Conservation (phyloP, 2,888 invertebrate species). For the Campoplex nolae region DNA sequence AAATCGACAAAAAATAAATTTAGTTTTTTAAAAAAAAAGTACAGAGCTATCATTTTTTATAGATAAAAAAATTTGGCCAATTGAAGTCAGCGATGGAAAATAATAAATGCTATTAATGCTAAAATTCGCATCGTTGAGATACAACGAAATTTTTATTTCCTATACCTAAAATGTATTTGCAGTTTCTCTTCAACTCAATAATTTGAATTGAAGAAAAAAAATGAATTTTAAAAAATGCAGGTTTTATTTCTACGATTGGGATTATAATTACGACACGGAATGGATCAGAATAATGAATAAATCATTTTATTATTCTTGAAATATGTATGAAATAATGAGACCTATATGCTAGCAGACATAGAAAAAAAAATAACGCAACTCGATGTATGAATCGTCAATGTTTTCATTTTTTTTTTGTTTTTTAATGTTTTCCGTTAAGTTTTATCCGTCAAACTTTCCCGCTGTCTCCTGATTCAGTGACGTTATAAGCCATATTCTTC, state of each 20-base stretch:
- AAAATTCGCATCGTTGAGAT: not conserved
- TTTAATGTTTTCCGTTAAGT: not conserved
- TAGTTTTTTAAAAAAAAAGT: not conserved
- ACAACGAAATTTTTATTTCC: not conserved
- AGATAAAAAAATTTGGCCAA: not conserved
- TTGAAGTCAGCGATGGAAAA: not conserved
- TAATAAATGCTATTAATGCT: not conserved
- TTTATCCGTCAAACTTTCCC: constrained; percentile 11
- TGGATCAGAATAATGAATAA: constrained; percentile 70
- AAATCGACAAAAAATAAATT: not conserved
- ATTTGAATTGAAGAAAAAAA: not conserved
- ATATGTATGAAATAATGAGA: constrained; percentile 76
- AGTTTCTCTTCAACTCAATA: not conserved
- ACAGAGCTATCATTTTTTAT: not conserved
- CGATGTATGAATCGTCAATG: constrained; percentile 50
- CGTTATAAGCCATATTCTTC: constrained; percentile 3
- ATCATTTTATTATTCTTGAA: constrained; percentile 77
- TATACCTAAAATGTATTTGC: not conserved
- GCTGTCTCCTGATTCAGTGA: constrained; percentile 13
- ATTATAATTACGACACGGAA: not conserved
- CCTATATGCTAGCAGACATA: constrained; percentile 75
- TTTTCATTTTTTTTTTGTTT: not conserved
- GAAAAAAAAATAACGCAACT: constrained; percentile 69
- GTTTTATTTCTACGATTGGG: not conserved
- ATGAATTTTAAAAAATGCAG: not conserved